Conservation (phyloP, 2,113 vertebrate genomes). For the Machaerirhynchus nigripectus region DNA sequence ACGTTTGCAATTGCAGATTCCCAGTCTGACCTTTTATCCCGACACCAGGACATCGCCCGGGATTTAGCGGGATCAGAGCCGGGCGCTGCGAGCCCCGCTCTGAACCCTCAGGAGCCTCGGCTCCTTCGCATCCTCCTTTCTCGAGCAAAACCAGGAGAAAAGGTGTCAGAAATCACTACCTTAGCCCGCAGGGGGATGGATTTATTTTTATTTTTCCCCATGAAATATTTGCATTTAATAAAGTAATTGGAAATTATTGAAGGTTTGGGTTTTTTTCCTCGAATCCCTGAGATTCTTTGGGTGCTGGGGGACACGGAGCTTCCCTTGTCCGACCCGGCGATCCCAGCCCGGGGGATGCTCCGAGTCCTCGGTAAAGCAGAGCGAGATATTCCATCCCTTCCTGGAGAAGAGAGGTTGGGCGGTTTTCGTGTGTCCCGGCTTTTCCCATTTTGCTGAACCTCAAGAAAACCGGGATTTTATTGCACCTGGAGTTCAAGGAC, state of each 20-base stretch:
- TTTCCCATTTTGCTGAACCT: background rate
- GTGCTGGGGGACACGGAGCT: background rate
- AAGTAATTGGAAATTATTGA: background rate
- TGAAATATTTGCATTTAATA: background rate
- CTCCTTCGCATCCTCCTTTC: background rate
- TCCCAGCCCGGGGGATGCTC: background rate
- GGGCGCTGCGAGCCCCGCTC: background rate
- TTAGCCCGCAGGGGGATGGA: background rate
- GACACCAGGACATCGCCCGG: background rate
- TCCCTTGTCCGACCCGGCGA: background rate
- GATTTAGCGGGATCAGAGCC: background rate
- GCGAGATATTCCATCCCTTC: background rate
- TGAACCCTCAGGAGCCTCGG: background rate
- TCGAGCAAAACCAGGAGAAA: background rate
- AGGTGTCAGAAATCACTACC: background rate
- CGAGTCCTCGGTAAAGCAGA: background rate
- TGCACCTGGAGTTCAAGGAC: background rate
- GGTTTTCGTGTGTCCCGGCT: background rate
- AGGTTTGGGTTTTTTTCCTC: background rate
- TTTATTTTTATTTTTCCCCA: background rate
- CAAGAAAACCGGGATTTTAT: background rate
- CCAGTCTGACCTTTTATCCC: background rate
- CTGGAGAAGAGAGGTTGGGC: background rate
- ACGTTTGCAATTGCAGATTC: background rate
- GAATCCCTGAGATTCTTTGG: background rate